Percentiles rank a stretch among this genome's conserved stretches.
These are phyloP conservation scores for Proctacanthus coquilletti DNA, from an alignment of 1,140 invertebrate species.

Conservation along the genomic window DNA sequence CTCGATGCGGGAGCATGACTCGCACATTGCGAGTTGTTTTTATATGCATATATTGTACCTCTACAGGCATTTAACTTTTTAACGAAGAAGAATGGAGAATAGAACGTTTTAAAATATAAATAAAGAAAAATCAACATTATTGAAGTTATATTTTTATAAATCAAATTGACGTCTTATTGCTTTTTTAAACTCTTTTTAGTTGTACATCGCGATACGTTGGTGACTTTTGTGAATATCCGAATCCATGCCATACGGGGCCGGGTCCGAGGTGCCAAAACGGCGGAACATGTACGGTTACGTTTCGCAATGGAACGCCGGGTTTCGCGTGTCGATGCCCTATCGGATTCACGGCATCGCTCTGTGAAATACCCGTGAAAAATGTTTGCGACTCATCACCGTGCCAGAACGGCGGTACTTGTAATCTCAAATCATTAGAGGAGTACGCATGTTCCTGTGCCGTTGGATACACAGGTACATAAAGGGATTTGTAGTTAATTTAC, in stretches of 20 bases:
- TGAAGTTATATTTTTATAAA: constrained; percentile 4
- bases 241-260: constrained; percentile 76
- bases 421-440: constrained; percentile 54
- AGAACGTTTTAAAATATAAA: too few relatives aligned
- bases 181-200: constrained; percentile 57
- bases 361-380: constrained; percentile 79
- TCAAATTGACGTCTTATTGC: constrained; percentile 11
- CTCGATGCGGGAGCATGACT: too few relatives aligned
- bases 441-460: constrained; percentile 71
- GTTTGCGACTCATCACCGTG: constrained; percentile 82
- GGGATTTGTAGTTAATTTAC: not conserved
- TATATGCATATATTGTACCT: too few relatives aligned
- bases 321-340: constrained; percentile 78
- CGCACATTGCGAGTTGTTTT: too few relatives aligned
- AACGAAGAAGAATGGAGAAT: too few relatives aligned
- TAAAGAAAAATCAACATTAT: not conserved
- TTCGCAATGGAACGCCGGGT: constrained; percentile 47
- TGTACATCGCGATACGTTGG: constrained; percentile 82
- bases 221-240: constrained; percentile 83
- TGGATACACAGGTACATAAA: constrained; percentile 59
- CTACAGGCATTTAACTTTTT: too few relatives aligned
- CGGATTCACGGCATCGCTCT: constrained; percentile 82
- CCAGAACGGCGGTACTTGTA: constrained; percentile 69
- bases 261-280: constrained; percentile 73
- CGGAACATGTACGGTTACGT: constrained; percentile 65